Percentiles rank a stretch among this genome's conserved stretches.
phyloP scores from a whole-genome alignment of 2,113 vertebrate species.

The Mobula hypostoma region DNA sequence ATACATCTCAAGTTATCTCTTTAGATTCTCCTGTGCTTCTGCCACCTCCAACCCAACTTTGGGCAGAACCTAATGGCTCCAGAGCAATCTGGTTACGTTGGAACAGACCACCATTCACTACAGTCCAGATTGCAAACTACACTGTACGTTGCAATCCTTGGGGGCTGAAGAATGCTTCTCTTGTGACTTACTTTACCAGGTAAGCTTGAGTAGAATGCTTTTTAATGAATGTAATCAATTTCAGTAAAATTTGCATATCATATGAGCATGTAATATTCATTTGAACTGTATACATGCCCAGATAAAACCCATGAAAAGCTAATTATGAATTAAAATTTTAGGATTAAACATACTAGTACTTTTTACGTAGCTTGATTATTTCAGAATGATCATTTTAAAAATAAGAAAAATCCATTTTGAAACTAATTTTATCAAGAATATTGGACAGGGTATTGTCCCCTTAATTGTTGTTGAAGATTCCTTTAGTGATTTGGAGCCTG shows the following conservation, averaged over 20 bases:
- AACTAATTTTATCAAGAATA: background rate
- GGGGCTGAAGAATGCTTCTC: slow-evolving; percentile 82
- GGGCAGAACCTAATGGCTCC: slow-evolving; percentile 82
- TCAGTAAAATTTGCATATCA: background rate
- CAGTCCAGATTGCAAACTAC: slow-evolving; percentile 83
- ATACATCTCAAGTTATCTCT: background rate
- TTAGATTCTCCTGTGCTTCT: slow-evolving; percentile 65
- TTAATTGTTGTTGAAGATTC: background rate
- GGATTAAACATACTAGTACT: background rate
- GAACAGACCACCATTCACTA: slow-evolving; percentile 86
- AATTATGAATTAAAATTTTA: background rate
- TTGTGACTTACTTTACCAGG: slow-evolving; percentile 90
- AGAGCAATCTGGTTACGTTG: slow-evolving; percentile 89
- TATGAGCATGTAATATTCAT: background rate
- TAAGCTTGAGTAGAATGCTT: slow-evolving; percentile 48
- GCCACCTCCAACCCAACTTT: slow-evolving; percentile 76
- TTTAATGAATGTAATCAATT: background rate
- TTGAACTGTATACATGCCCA: background rate
- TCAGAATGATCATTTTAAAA: background rate
- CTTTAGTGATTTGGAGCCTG: background rate
- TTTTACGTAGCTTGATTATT: background rate
- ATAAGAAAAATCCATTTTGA: background rate
- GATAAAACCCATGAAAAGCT: background rate
- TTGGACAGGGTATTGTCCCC: background rate
- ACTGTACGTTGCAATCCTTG: slow-evolving; percentile 89